Percentiles rank a stretch among this genome's conserved stretches.
phyloP scores from a whole-genome alignment of 2,113 vertebrate species.

The Phocoena phocoena region DNA sequence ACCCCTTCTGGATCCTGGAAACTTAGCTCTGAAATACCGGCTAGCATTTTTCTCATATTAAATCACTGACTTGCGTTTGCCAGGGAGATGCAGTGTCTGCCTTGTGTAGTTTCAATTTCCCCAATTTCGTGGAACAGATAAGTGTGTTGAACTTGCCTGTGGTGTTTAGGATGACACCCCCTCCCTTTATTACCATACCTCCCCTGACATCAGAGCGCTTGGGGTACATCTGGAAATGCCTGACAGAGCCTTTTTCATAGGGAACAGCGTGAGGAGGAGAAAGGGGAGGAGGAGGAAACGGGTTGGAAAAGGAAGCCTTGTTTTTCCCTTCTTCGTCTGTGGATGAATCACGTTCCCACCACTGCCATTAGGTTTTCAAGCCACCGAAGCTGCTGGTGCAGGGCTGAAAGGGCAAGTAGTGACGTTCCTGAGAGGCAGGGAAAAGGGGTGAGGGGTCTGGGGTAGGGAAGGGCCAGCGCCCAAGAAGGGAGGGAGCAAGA shows the following conservation, averaged over 20 bases:
- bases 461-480: neutral
- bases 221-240: neutral
- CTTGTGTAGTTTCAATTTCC: neutral
- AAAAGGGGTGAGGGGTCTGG: neutral
- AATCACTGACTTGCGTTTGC: slow-evolving; percentile 74
- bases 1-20: neutral
- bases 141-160: neutral
- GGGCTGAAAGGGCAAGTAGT: slow-evolving; percentile 81
- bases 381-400: slow-evolving; percentile 70
- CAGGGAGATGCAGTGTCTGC: neutral
- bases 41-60: slow-evolving; percentile 71
- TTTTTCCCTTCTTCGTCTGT: slow-evolving; percentile 45
- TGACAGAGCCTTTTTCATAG: slow-evolving; percentile 35
- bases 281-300: slow-evolving; percentile 30
- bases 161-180: neutral
- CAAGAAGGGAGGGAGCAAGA: neutral
- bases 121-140: neutral
- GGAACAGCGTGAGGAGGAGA: neutral
- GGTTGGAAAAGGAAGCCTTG: slow-evolving; percentile 68
- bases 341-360: slow-evolving; percentile 85
- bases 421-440: slow-evolving; percentile 76
- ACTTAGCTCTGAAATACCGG: slow-evolving; percentile 2
- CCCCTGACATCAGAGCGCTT: neutral
- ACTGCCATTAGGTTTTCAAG: slow-evolving; percentile 82
- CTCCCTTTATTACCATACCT: neutral